A percentile compares a stretch with the other conserved stretches of the same genome.
phyloP scores from a whole-genome alignment of 2,888 invertebrate species.

The Aphelenchoides bicaudatus region DNA sequence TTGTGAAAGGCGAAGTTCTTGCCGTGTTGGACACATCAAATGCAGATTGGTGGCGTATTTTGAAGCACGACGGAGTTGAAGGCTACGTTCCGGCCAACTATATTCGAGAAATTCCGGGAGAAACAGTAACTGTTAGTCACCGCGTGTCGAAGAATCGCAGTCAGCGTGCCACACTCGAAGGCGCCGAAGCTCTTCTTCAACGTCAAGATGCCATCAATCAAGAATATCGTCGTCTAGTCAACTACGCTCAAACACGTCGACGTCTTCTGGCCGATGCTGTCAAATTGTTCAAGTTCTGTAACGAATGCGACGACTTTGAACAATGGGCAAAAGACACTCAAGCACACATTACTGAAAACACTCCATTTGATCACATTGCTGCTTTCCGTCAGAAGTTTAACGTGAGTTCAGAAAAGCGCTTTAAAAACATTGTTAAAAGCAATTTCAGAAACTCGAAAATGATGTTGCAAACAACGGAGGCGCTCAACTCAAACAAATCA shows the following conservation, averaged over 20 bases:
- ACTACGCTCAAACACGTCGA: constrained; percentile 76
- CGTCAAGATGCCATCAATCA: constrained; percentile 49
- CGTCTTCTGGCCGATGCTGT: constrained; percentile 85
- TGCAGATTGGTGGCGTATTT: constrained; percentile 95
- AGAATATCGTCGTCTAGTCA: constrained; percentile 74
- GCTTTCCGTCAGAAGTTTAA: constrained; percentile 90
- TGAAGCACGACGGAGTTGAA: constrained; percentile 77
- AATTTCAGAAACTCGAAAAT: constrained; percentile 78
- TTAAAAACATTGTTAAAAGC: too few species aligned
- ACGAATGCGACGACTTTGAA: constrained; percentile 95
- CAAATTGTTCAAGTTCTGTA: constrained; percentile 83
- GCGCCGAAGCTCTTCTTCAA: constrained; percentile 38
- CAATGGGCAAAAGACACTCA: constrained; percentile 95
- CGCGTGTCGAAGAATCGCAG: constrained; percentile 13
- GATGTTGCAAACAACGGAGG: constrained; percentile 89
- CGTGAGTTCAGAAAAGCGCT: constrained; percentile 66
- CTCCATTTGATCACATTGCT: constrained; percentile 81
- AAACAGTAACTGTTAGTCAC: constrained; percentile 43
- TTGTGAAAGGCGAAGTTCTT: constrained; percentile 68
- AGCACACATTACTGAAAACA: constrained; percentile 76
- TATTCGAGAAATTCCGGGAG: constrained; percentile 37
- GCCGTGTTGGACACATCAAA: constrained; percentile 72
- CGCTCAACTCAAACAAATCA: constrained; percentile 78
- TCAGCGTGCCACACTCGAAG: constrained; percentile 22
- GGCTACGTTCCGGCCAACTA: constrained; percentile 92